phyloP scores from a whole-genome alignment of 2,113 vertebrate species.

The Cyanoramphus novaezelandiae region DNA sequence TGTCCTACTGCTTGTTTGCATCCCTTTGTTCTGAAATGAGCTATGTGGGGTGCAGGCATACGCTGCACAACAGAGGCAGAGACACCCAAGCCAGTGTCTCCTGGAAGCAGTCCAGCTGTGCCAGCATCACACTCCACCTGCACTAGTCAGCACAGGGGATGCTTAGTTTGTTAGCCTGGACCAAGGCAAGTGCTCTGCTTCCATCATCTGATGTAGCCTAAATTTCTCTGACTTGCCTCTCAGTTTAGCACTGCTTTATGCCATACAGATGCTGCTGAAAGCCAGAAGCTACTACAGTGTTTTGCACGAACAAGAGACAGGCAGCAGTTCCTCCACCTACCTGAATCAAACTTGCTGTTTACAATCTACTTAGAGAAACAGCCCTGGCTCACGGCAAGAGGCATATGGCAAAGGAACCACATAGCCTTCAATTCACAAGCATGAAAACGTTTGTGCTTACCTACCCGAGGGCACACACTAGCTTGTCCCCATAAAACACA shows the following conservation, averaged over 20 bases:
- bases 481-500: background rate
- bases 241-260: background rate
- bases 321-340: background rate
- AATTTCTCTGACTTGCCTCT: background rate
- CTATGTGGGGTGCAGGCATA: background rate
- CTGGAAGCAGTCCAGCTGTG: background rate
- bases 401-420: background rate
- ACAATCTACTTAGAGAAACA: background rate
- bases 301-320: background rate
- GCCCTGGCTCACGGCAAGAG: background rate
- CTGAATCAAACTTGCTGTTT: conserved; percentile 10
- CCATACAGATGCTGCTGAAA: background rate
- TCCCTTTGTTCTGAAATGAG: conserved; percentile 3
- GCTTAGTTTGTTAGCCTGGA: background rate
- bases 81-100: background rate
- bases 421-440: background rate
- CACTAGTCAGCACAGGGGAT: background rate
- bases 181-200: background rate
- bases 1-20: background rate
- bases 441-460: background rate
- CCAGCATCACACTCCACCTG: background rate
- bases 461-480: background rate
- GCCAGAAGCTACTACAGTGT: background rate
- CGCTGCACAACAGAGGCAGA: background rate
- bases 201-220: background rate